Conservation (phyloP, 2,113 vertebrate species). For the Anseranas semipalmata region DNA sequence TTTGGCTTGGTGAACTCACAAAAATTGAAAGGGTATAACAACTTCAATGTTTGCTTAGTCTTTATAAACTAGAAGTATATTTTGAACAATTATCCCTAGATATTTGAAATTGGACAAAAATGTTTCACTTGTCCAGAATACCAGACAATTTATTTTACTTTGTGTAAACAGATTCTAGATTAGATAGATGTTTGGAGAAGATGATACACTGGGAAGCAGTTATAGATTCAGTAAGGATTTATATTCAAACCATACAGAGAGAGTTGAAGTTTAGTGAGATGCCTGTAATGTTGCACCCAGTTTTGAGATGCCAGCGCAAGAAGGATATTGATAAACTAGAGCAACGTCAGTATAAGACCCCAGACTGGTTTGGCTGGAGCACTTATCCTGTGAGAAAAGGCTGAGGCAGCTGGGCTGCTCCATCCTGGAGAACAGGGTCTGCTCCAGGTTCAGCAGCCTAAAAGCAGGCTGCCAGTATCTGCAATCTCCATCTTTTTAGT, state of each 20-base stretch:
- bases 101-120: neutral
- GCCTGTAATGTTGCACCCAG: neutral
- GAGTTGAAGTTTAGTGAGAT: neutral
- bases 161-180: neutral
- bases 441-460: neutral
- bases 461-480: neutral
- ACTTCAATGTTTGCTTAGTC: neutral
- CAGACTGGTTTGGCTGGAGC: neutral
- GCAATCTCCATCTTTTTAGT: neutral
- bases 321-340: neutral
- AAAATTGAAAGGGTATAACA: neutral
- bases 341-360: neutral
- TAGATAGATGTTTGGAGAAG: neutral
- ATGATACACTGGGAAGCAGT: neutral
- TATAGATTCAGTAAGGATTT: neutral
- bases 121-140: neutral
- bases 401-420: neutral
- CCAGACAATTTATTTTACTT: neutral
- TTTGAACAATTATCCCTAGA: neutral
- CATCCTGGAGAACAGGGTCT: neutral
- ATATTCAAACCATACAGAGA: neutral
- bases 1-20: neutral
- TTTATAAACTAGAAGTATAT: neutral
- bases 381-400: neutral
- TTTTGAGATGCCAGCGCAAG: neutral